These are phyloP conservation scores for Galeopterus variegatus DNA, from an alignment of 2,113 vertebrate genomes.

Conservation along the genomic window DNA sequence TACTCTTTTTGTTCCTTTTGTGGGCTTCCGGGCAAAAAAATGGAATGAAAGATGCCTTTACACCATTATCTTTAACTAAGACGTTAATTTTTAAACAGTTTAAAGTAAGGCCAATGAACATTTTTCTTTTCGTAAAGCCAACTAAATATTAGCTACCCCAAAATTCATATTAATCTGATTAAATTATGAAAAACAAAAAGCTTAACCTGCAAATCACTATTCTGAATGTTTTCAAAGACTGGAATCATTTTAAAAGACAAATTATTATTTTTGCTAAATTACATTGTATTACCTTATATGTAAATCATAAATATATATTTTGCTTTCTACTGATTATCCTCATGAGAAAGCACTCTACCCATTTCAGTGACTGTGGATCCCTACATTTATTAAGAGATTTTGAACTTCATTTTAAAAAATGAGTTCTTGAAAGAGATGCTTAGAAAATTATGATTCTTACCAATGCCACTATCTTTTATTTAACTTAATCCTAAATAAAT, in stretches of 20 bases:
- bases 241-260: constrained; percentile 34
- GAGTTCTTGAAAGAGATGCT: neutral
- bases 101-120: neutral
- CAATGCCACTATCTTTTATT: neutral
- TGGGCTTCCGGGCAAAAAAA: neutral
- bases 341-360: neutral
- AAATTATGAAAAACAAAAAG: neutral
- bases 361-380: constrained; percentile 60
- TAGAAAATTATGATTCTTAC: neutral
- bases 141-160: neutral
- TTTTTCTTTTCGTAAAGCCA: constrained; percentile 17
- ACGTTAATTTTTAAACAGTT: constrained; percentile 53
- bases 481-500: constrained; percentile 29
- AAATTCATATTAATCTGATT: constrained; percentile 6
- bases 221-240: constrained; percentile 24
- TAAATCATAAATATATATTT: neutral
- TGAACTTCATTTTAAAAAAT: neutral
- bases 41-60: neutral
- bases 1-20: neutral
- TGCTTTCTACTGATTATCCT: constrained; percentile 19
- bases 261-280: neutral
- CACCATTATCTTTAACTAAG: neutral
- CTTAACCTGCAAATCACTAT: neutral
- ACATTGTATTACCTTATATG: neutral
- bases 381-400: neutral